Evolutionary conservation across 2,797 vertebrate genomes (phyloP).

Genomic region (Sebastes hubbsi): DNA sequence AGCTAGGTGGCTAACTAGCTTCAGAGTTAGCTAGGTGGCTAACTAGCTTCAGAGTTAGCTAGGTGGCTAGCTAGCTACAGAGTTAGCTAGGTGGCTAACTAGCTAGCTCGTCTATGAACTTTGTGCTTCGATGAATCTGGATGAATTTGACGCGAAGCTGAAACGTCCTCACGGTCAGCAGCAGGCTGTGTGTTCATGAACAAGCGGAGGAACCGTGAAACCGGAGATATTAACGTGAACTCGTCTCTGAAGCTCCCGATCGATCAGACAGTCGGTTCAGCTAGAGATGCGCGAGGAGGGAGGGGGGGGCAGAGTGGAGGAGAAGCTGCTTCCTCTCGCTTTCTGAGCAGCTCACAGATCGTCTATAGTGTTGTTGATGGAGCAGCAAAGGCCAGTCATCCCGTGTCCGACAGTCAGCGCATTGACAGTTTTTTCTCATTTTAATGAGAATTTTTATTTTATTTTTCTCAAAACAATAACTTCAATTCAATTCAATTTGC

Average conservation of each 20-base stretch:
- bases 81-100: conserved; percentile 60
- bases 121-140: conserved; percentile 66
- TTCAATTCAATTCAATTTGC: too few relatives aligned
- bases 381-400: not conserved
- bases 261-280: conserved; percentile 59
- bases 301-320: conserved; percentile 48
- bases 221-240: not conserved
- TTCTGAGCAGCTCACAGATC: conserved; percentile 75
- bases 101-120: conserved; percentile 53
- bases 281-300: conserved; percentile 51
- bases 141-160: conserved; percentile 18
- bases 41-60: not conserved
- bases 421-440: too few relatives aligned
- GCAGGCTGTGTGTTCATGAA: conserved; percentile 1
- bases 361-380: not conserved
- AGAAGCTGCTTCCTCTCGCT: conserved; percentile 81
- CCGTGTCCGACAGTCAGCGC: too few relatives aligned
- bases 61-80: too few relatives aligned
- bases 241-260: conserved; percentile 47
- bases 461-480: too few relatives aligned
- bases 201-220: conserved; percentile 17
- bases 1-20: conserved; percentile 35
- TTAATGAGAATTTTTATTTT: too few relatives aligned
- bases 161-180: conserved; percentile 20
- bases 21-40: conserved; percentile 57